Base-by-base conservation (phyloP, 2,797 vertebrate genomes). In the Xenentodon cancila region DNA sequence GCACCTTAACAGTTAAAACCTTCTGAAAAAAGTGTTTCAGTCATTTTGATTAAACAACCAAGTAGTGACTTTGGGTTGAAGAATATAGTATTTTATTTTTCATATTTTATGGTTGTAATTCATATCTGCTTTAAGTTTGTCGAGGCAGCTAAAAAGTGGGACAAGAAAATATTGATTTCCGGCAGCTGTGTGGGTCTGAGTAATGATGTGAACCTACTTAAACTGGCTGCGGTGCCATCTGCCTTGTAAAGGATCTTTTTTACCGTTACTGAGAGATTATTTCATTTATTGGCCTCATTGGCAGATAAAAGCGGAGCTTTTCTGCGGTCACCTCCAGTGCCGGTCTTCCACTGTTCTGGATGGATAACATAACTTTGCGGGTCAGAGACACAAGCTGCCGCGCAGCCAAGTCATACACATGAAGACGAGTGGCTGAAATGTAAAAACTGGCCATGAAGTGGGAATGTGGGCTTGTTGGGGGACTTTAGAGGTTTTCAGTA, bases 291-390 rank as follows among this genome's bases (percentile, higher is more conserved):
- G 1, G 19, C 49, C 43, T 53, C 4, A 46, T 42, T 61, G 65
- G 30, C 53, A 43, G 56, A 63, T 61, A 63, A 53, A 62, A 70
- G 25, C 52, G 25, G 30, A 72, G 51, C 74, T 72, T 56, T 46
- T 34, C 50, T 59, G 50, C 1, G 21, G 58, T 73, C 21, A 7
- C 53, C 37, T 57, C 21, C 3, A 2, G 46, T 1, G 16, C 18
- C 43, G 6, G 49, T 4, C 40, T 47, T 34, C 17, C 2, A 3
- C 32, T n/a, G 18, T 16, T 32, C 34, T 37, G 34, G 11, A 37
- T 13, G 34, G 34, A 37, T 37, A 37, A 37, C 34, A 12, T 9
- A 11, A 37, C 11, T 37, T 13, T 37, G 34, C 11, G 34, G 34
- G 1, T 25, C 11, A 13, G 34, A 43, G 43, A 57, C 12, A 16